Percentiles rank a stretch among this genome's conserved stretches.
Conservation (phyloP, 2,113 vertebrate genomes). For the Leptodactylus fuscus region DNA sequence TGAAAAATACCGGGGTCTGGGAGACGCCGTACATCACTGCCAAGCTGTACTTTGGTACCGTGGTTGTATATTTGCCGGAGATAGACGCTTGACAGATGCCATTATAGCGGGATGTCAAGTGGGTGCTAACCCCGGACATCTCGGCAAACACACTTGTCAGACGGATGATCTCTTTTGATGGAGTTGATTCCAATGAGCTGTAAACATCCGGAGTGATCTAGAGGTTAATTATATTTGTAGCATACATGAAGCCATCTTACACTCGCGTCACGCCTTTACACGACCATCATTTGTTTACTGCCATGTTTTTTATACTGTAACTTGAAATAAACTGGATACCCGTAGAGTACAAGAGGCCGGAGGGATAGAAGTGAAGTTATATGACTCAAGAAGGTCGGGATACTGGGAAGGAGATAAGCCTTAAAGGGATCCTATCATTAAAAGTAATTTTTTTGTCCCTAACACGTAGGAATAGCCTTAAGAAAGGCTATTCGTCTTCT, state of each 20-base stretch:
- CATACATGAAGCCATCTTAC: constrained; percentile 6
- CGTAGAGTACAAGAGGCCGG: neutral
- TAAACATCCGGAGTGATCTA: constrained; percentile 17
- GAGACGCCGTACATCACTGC: constrained; percentile 16
- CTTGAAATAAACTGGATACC: constrained; percentile 12
- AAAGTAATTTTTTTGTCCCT: too few relatives aligned
- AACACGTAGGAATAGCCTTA: too few relatives aligned
- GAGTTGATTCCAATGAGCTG: constrained; percentile 35
- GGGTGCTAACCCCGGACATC: constrained; percentile 19
- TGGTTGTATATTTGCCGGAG: constrained; percentile 4
- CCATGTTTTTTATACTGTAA: neutral
- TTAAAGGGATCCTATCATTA: too few relatives aligned
- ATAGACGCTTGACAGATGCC: constrained; percentile 43
- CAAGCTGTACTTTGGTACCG: constrained; percentile 8
- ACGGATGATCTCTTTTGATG: constrained; percentile 36
- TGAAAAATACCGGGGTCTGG: constrained; percentile 21
- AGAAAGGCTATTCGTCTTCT: too few relatives aligned
- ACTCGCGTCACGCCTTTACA: constrained; percentile 22
- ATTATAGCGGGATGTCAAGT: constrained; percentile 50
- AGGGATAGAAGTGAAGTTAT: neutral
- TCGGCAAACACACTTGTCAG: constrained; percentile 37
- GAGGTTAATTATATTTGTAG: constrained; percentile 48
- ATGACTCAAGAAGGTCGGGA: too few relatives aligned
- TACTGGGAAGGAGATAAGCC: too few relatives aligned
- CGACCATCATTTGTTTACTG: constrained; percentile 4